These are phyloP conservation scores for Amaurobius ferox DNA, from an alignment of 2,888 invertebrate genomes.

Conservation along the genomic window DNA sequence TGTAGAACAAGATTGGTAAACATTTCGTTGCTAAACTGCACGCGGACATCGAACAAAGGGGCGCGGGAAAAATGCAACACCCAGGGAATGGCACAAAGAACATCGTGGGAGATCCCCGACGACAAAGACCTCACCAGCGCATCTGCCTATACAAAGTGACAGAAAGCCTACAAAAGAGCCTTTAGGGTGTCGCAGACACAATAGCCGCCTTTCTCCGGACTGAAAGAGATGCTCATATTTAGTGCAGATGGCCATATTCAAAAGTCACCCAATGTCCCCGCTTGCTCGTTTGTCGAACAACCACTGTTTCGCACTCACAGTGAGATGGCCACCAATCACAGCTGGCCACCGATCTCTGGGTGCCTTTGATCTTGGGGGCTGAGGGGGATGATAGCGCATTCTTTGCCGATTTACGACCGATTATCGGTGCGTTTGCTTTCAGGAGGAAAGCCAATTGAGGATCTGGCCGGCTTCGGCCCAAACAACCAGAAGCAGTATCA, in stretches of 20 bases:
- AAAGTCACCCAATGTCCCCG: slow-evolving; percentile 14
- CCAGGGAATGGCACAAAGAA: slow-evolving; percentile 23
- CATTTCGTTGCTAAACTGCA: slow-evolving; percentile 35
- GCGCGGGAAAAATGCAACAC: slow-evolving; percentile 42
- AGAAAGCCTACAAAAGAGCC: slow-evolving; percentile 45
- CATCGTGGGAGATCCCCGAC: slow-evolving; percentile 62
- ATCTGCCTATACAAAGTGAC: slow-evolving; percentile 67
- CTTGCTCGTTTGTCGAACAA: slow-evolving; percentile 21
- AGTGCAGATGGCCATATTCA: slow-evolving; percentile 68
- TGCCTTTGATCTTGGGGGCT: slow-evolving; percentile 13
- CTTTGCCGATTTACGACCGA: slow-evolving; percentile 66
- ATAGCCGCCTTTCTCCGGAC: slow-evolving; percentile 22
- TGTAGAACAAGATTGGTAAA: slow-evolving; percentile 68
- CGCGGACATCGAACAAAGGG: slow-evolving; percentile 12
- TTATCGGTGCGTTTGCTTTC: slow-evolving; percentile 60
- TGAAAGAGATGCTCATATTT: slow-evolving; percentile 64
- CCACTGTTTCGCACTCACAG: slow-evolving; percentile 43
- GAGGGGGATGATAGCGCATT: slow-evolving; percentile 25
- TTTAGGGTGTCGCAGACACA: slow-evolving; percentile 26
- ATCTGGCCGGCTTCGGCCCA: neutral
- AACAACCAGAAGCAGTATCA: neutral
- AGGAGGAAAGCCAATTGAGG: slow-evolving; percentile 6
- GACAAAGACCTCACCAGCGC: slow-evolving; percentile 71
- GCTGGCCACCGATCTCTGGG: slow-evolving; percentile 29
- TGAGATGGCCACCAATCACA: slow-evolving; percentile 59